Evolutionary conservation across 2,888 invertebrate genomes (phyloP), one percentile per base, ranked within the genome.

Genomic region (Acrocyrtus sp.): DNA sequence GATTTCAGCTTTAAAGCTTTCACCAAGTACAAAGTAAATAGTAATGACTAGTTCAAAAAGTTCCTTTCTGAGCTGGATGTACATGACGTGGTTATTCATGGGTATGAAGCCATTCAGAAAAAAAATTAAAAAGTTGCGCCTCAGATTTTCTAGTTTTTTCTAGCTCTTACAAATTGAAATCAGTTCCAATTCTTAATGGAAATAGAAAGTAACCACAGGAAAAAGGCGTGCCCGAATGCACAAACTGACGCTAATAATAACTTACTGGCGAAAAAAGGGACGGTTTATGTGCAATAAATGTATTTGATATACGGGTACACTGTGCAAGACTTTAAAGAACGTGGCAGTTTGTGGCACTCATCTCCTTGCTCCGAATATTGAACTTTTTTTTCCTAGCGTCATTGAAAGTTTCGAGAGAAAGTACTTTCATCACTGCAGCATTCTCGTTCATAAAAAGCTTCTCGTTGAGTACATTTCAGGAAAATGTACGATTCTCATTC

Each of bases 151-250:
- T n/a, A n/a, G n/a, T n/a, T n/a, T n/a, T n/a, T n/a, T n/a, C n/a
- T n/a, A n/a, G n/a, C n/a, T n/a, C n/a, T 26, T 56, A 66, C 65
- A 66, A 66, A 66, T 66, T 66, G 65, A 66, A 66, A 66, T 56
- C 65, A 66, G 56, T 56, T 66, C 8, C 19, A 60, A n/a, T n/a
- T n/a, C n/a, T n/a, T n/a, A n/a, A n/a, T n/a, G n/a, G n/a, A n/a
- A n/a, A n/a, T n/a, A n/a, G n/a, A n/a, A n/a, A n/a, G n/a, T n/a
- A n/a, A n/a, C n/a, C 21, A 51, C 24, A 41, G 41, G 43, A n/a
- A 45, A 47, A 41, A 54, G 54, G 22, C 53, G 34, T 53, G 45
- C 15, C 45, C 19, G 17, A 10, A 63, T 45, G 22, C 54, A 63
- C n/a, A n/a, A 47, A 21, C 63, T 63, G 53, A 34, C 54, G 54